Evolutionary conservation across 2,113 vertebrate species (phyloP), one percentile per base, ranked within the genome.

Genomic region (Neopipo cinnamomea): DNA sequence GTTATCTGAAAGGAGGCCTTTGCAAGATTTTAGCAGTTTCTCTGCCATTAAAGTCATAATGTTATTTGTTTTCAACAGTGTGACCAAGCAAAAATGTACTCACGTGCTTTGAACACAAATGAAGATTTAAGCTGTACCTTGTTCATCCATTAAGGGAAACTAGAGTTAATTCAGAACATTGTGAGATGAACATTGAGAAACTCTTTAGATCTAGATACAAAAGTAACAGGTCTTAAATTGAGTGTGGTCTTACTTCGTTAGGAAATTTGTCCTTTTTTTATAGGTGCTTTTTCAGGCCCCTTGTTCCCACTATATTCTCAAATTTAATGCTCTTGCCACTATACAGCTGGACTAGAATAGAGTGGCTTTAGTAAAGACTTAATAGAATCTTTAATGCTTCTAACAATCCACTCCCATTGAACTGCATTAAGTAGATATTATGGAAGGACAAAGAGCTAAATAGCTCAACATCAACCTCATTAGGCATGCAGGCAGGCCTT

Each of bases 371-470:
- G 98, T 99, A 99, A 99, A 99, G 99, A 99, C 98, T 99, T 99
- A 99, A 99, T 98, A 99, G 99, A 99, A 99, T 98, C 98, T 99
- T 99, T 99, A 99, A 99, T 98, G 98, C 98, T 95, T 98, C 98
- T 98, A 98, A 99, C 99, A 99, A 99, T 99, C 98, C 98, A 97
- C 98, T 98, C 98, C 98, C 98, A 99, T 98, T 99, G 99, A 99
- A 98, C 98, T 99, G 99, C 98, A 98, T 99, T 99, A 99, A 99
- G 99, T 98, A 99, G 99, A 99, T 99, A 99, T 99, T 99, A 99
- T 98, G 98, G 98, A 98, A 98, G 98, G 98, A 99, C 99, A 99
- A 99, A 99, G 98, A 98, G 97, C 98, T 99, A 99, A 99, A 99
- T 98, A 99, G 99, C 98, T 98, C 97, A 98, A 99, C 99, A 99